Percentiles rank a stretch among this genome's conserved stretches.
Evolutionary conservation across 2,113 vertebrate genomes (phyloP).

Genomic region (Ahaetulla prasina): DNA sequence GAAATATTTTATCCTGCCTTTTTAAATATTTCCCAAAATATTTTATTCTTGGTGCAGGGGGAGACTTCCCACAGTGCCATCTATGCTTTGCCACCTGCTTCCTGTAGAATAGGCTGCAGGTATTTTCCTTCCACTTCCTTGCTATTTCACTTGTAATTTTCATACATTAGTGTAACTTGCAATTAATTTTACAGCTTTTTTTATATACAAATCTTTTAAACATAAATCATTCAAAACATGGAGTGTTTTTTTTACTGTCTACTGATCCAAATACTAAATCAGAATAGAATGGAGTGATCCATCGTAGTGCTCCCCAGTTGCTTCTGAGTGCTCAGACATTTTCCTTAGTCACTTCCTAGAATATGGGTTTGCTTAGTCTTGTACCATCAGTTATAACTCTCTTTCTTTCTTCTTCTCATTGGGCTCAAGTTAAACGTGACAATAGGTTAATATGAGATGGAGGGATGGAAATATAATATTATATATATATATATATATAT

Average conservation of each 20-base stretch:
- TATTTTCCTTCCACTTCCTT: neutral
- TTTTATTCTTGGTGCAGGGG: no score
- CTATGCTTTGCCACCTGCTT: neutral
- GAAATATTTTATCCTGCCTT: no score
- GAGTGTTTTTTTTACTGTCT: neutral
- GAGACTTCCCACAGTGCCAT: neutral
- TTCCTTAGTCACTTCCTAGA: neutral
- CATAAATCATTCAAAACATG: neutral
- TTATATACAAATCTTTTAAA: neutral
- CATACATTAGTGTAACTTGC: neutral
- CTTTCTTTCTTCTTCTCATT: neutral
- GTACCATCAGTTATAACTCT: neutral
- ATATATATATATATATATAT: no score
- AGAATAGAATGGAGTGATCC: neutral
- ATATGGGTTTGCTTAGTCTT: neutral
- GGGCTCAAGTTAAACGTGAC: neutral
- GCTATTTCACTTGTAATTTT: neutral
- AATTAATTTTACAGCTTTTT: neutral
- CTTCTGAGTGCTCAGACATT: neutral
- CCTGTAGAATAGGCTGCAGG: neutral
- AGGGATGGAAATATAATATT: no score
- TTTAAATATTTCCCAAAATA: no score
- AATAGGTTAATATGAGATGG: neutral
- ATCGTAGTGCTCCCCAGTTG: neutral
- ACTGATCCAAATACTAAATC: neutral